Conservation (phyloP, 2,888 invertebrate species). For the Nemurella pictetii region DNA sequence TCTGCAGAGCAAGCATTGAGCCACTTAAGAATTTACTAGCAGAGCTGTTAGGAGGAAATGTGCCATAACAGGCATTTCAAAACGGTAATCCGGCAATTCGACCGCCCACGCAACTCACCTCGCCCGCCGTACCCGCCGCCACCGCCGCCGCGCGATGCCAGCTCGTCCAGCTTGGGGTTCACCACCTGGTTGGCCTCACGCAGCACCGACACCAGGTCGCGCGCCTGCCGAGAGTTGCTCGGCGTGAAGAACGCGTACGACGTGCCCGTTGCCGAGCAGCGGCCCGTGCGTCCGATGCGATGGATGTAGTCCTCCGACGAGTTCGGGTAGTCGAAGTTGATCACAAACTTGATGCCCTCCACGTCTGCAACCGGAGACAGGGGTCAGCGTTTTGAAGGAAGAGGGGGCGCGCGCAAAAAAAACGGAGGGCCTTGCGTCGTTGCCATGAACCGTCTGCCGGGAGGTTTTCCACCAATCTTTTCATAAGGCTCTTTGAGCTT, state of each 20-base stretch:
- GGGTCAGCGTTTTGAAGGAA: neutral
- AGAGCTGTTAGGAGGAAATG: no score
- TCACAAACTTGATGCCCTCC: slow-evolving; percentile 93
- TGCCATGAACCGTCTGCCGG: no score
- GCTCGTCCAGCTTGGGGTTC: slow-evolving; percentile 81
- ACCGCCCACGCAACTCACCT: slow-evolving; percentile 49
- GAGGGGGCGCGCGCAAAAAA: neutral
- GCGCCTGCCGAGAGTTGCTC: slow-evolving; percentile 83
- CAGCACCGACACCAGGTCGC: slow-evolving; percentile 84
- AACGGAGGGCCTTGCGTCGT: neutral
- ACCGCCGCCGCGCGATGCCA: slow-evolving; percentile 69
- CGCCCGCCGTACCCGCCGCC: slow-evolving; percentile 62
- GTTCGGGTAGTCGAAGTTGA: slow-evolving; percentile 95
- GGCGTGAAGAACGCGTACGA: slow-evolving; percentile 95
- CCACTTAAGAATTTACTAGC: no score
- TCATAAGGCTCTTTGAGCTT: no score
- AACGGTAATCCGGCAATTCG: no score
- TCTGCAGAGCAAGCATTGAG: no score
- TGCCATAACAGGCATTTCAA: no score
- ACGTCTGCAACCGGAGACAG: slow-evolving; percentile 56
- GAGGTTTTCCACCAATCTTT: no score
- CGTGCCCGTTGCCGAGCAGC: slow-evolving; percentile 84
- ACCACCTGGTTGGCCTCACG: slow-evolving; percentile 89
- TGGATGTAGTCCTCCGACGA: slow-evolving; percentile 96
- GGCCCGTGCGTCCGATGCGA: slow-evolving; percentile 91